Percentiles rank a stretch among this genome's conserved stretches.
Conservation (phyloP, 2,888 invertebrate genomes). For the Hydraecia micacea region DNA sequence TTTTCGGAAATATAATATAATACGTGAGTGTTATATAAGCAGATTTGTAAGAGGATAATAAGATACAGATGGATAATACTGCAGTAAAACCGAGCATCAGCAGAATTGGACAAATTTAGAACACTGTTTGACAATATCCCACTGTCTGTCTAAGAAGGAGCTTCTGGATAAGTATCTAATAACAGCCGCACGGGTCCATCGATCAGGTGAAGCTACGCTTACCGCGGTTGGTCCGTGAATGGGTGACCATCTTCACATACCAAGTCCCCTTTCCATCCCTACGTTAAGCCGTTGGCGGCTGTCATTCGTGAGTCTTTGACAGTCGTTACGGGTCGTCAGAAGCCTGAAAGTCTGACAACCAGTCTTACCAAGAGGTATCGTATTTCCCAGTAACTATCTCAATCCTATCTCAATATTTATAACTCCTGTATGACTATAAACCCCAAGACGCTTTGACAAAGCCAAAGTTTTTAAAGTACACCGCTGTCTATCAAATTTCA, state of each 20-base stretch:
- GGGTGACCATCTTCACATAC: too few species aligned
- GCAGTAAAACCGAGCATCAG: neutral
- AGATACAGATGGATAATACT: neutral
- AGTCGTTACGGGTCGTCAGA: too few species aligned
- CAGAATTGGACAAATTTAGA: neutral
- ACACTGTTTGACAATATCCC: neutral
- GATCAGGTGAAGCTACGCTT: too few species aligned
- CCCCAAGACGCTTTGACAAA: slow-evolving; percentile 12
- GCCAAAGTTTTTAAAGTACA: slow-evolving; percentile 22
- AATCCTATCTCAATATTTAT: slow-evolving; percentile 11
- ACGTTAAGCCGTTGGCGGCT: too few species aligned
- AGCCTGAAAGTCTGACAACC: too few species aligned
- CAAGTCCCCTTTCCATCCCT: too few species aligned
- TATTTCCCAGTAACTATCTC: too few species aligned
- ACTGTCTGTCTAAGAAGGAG: neutral
- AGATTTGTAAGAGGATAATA: neutral
- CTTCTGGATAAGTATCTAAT: too few species aligned
- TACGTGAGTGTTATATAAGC: slow-evolving; percentile 1
- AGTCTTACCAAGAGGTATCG: too few species aligned
- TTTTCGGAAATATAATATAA: slow-evolving; percentile 28
- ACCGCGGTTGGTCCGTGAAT: too few species aligned
- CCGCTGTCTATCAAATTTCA: slow-evolving; percentile 23
- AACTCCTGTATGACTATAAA: slow-evolving; percentile 1
- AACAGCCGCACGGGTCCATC: too few species aligned
- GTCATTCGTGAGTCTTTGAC: too few species aligned